Conservation (phyloP, 2,113 vertebrate genomes). For the Sula dactylatra region DNA sequence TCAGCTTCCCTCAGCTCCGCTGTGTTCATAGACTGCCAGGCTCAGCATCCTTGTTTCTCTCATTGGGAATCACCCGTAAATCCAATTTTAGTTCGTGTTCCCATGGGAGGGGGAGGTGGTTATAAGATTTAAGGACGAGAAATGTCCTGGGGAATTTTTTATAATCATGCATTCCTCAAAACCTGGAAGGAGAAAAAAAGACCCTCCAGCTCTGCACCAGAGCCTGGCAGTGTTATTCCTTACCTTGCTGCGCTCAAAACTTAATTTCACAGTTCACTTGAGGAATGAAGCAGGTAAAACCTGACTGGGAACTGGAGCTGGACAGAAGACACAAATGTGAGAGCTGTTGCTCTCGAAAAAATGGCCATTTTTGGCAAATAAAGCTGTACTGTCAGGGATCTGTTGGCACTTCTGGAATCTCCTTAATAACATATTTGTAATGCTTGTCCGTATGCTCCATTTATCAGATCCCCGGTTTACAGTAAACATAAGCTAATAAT, state of each 20-base stretch:
- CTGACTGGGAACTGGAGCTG: not conserved
- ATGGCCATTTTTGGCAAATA: conserved; percentile 12
- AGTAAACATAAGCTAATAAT: conserved; percentile 38
- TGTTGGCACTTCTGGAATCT: conserved; percentile 29
- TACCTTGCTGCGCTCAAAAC: not conserved
- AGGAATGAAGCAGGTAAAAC: not conserved
- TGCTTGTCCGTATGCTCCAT: not conserved
- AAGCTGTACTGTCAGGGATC: not conserved
- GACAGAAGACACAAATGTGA: not conserved
- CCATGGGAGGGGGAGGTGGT: not conserved
- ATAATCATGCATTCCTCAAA: not conserved
- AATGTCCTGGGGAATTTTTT: not conserved
- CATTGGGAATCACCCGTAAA: not conserved
- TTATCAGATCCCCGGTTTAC: not conserved
- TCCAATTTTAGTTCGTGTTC: not conserved
- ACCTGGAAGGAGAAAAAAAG: not conserved
- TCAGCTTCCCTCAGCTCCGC: not conserved
- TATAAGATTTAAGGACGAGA: not conserved
- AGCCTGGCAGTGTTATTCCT: fast-evolving
- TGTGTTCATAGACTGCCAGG: not conserved
- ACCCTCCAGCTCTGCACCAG: fast-evolving
- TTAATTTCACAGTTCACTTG: not conserved
- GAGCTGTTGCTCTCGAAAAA: not conserved
- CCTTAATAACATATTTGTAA: conserved; percentile 14
- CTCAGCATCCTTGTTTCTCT: not conserved